Evolutionary conservation across 2,888 invertebrate genomes (phyloP).

Genomic region (Caenorhabditis sp.): DNA sequence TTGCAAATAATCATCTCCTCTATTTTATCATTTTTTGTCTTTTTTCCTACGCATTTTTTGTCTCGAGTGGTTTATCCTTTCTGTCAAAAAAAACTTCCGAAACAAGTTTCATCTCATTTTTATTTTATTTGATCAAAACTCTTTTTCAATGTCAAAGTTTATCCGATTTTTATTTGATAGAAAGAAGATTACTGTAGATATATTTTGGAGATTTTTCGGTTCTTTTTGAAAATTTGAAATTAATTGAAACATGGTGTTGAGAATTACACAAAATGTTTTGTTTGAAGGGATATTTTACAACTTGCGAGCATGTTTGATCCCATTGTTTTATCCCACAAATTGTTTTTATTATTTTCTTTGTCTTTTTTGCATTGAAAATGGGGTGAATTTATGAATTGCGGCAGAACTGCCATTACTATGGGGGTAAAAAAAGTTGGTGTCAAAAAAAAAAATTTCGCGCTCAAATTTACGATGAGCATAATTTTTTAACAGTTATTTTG

Average conservation of each 20-base stretch:
- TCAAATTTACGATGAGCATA: no score
- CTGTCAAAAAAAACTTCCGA: neutral
- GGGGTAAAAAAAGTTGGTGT: no score
- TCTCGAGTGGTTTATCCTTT: neutral
- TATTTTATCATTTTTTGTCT: neutral
- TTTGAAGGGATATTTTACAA: neutral
- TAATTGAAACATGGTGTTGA: neutral
- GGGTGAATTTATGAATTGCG: no score
- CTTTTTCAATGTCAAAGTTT: neutral
- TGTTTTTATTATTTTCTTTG: no score
- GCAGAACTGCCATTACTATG: no score
- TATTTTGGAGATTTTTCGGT: neutral
- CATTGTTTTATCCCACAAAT: no score
- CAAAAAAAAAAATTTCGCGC: no score
- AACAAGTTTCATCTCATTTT: neutral
- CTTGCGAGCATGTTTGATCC: neutral
- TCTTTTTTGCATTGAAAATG: no score
- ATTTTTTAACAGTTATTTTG: no score
- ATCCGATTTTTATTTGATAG: neutral
- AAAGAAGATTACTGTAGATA: neutral
- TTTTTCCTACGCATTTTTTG: neutral
- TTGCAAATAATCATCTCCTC: neutral
- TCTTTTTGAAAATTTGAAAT: neutral
- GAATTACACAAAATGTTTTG: neutral
- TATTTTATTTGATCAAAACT: neutral